A percentile compares a stretch with the other conserved stretches of the same genome.
These are phyloP conservation scores for Microtus pennsylvanicus DNA, from an alignment of 2,113 vertebrate genomes.

Conservation along the genomic window DNA sequence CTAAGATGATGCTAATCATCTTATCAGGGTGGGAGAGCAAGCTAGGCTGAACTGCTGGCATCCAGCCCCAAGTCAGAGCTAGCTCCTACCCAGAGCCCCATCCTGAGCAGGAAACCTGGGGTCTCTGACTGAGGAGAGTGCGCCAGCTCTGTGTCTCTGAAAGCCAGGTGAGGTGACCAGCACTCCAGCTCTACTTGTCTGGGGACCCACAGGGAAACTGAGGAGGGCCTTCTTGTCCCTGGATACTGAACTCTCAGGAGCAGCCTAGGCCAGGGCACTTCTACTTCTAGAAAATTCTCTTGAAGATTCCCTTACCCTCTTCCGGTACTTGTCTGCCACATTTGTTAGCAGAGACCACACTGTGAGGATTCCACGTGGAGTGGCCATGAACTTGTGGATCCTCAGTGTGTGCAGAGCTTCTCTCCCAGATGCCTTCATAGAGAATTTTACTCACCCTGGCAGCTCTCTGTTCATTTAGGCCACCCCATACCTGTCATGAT, in stretches of 20 bases:
- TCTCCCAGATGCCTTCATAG: not conserved
- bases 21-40: not conserved
- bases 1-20: accelerated
- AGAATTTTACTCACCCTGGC: too few species aligned
- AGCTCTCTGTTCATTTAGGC: not conserved
- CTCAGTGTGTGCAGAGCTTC: not conserved
- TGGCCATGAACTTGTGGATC: too few species aligned
- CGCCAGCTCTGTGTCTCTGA: accelerated
- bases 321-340: not conserved
- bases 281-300: not conserved
- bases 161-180: not conserved
- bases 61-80: not conserved
- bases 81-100: not conserved
- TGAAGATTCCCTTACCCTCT: accelerated
- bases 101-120: not conserved
- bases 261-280: too few species aligned
- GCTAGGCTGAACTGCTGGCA: not conserved
- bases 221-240: accelerated
- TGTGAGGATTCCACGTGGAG: not conserved
- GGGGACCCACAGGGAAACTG: accelerated
- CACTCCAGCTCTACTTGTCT: accelerated
- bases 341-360: too few species aligned
- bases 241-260: accelerated
- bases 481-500: too few species aligned
- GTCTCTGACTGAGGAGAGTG: not conserved